These are phyloP conservation scores for Ormyrus labotus DNA, from an alignment of 2,888 invertebrate species.

Conservation along the genomic window DNA sequence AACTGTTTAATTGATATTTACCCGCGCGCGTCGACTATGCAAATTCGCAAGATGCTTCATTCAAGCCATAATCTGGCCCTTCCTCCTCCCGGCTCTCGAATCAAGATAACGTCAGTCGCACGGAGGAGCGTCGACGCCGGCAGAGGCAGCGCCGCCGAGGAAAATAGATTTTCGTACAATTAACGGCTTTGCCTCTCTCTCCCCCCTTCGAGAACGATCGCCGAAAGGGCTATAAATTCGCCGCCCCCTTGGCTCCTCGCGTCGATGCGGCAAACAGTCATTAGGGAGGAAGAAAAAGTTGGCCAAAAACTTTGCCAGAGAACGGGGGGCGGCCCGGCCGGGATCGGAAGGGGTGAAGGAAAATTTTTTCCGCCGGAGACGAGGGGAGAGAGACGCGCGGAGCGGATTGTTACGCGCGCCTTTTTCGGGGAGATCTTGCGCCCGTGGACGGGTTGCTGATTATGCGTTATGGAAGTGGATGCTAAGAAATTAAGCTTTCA, in stretches of 20 bases:
- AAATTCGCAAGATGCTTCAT: slow-evolving; percentile 26
- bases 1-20: not conserved
- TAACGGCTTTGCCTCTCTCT: slow-evolving; percentile 21
- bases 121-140: not conserved
- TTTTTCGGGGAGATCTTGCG: too few relatives aligned
- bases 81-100: not conserved
- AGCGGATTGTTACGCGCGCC: too few relatives aligned
- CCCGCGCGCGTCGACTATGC: not conserved
- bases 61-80: not conserved
- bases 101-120: slow-evolving; percentile 31
- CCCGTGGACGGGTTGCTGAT: too few relatives aligned
- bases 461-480: too few relatives aligned
- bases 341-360: not conserved
- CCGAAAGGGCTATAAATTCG: not conserved
- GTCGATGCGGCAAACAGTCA: slow-evolving; percentile 2
- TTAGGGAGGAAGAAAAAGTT: slow-evolving; percentile 27
- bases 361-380: too few relatives aligned
- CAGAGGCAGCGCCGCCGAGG: slow-evolving; percentile 5
- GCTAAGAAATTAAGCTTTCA: too few relatives aligned
- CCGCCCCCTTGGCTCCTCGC: not conserved
- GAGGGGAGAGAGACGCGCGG: too few relatives aligned
- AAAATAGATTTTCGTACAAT: slow-evolving; percentile 46
- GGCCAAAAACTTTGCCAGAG: slow-evolving; percentile 11
- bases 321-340: not conserved
- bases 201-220: not conserved